Percentiles rank a stretch among this genome's conserved stretches.
Evolutionary conservation across 1,140 invertebrate species (phyloP).

Genomic region (Atopsyche davidsoni): DNA sequence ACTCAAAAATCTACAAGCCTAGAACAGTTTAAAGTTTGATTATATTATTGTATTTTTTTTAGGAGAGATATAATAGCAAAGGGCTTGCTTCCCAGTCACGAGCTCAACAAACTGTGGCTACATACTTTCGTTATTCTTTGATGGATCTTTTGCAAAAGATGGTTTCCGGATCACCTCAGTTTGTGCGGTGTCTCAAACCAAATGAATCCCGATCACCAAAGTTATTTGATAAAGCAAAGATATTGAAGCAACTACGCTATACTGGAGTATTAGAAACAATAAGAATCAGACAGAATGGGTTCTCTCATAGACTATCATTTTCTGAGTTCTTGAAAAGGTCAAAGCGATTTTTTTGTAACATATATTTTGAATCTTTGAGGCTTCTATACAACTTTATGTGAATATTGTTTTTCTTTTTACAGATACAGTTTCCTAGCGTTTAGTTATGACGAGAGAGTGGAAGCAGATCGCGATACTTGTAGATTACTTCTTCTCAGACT

Average conservation of each 20-base stretch:
- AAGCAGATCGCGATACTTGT: slow-evolving; percentile 66
- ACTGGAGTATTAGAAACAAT: slow-evolving; percentile 80
- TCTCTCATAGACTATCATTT: slow-evolving; percentile 72
- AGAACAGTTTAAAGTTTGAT: background rate
- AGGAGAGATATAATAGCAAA: slow-evolving; percentile 53
- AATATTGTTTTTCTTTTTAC: slow-evolving; percentile 28
- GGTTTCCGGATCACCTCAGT: slow-evolving; percentile 72
- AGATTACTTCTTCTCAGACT: slow-evolving; percentile 63
- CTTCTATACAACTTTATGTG: background rate
- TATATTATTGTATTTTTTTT: slow-evolving; percentile 4
- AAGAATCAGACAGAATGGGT: slow-evolving; percentile 72
- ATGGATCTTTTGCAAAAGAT: slow-evolving; percentile 83
- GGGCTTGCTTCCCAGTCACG: slow-evolving; percentile 73
- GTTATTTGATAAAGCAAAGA: slow-evolving; percentile 65
- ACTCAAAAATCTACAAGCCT: too few species aligned
- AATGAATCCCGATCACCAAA: slow-evolving; percentile 66
- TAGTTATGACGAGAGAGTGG: slow-evolving; percentile 63
- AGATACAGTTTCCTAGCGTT: slow-evolving; percentile 79
- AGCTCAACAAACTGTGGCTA: slow-evolving; percentile 77
- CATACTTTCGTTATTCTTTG: slow-evolving; percentile 77
- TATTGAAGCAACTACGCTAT: slow-evolving; percentile 69
- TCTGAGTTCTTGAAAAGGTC: slow-evolving; percentile 75
- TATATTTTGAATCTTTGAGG: background rate
- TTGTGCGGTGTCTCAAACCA: slow-evolving; percentile 79
- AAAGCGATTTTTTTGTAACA: slow-evolving; percentile 8